Percentiles rank a stretch among this genome's conserved stretches.
Evolutionary conservation across 30 jellyfish, hydroid and myxozoan genomes (phyloP).

Genomic region (Pelagia noctiluca): DNA sequence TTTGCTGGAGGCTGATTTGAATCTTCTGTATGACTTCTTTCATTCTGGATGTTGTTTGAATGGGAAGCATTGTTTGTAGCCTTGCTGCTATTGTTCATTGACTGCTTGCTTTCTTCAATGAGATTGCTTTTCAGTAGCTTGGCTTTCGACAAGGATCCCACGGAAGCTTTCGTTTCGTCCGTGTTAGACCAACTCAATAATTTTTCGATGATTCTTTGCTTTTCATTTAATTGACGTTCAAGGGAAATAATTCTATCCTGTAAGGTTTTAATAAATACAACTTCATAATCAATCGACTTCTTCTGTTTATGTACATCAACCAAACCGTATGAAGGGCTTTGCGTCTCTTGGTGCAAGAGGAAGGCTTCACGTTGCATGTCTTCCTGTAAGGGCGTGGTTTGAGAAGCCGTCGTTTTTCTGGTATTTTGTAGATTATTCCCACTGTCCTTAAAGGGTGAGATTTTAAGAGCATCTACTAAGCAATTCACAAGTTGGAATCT

Average conservation of each 20-base stretch:
- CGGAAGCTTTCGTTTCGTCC: background rate
- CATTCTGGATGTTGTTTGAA: background rate
- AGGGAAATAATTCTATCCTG: conserved; percentile 3
- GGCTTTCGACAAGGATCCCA: conserved; percentile 1
- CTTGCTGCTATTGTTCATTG: background rate
- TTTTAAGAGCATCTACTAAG: background rate
- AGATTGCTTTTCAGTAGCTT: background rate
- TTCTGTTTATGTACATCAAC: background rate
- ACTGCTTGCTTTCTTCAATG: background rate
- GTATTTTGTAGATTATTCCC: background rate
- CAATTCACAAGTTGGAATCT: background rate
- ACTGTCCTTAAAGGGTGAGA: background rate
- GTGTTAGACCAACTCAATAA: background rate
- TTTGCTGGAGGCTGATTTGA: conserved; percentile 1
- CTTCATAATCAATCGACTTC: background rate
- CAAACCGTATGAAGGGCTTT: background rate
- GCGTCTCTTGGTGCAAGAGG: background rate
- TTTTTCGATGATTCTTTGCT: background rate
- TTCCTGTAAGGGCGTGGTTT: conserved; percentile 8
- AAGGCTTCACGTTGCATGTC: conserved; percentile 1
- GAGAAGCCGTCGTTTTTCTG: background rate
- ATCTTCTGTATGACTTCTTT: background rate
- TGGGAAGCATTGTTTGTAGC: background rate
- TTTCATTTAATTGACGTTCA: background rate
- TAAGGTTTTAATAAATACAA: background rate